phyloP scores from a whole-genome alignment of 2,888 invertebrate genomes.

The Lepidochitona cinerea region DNA sequence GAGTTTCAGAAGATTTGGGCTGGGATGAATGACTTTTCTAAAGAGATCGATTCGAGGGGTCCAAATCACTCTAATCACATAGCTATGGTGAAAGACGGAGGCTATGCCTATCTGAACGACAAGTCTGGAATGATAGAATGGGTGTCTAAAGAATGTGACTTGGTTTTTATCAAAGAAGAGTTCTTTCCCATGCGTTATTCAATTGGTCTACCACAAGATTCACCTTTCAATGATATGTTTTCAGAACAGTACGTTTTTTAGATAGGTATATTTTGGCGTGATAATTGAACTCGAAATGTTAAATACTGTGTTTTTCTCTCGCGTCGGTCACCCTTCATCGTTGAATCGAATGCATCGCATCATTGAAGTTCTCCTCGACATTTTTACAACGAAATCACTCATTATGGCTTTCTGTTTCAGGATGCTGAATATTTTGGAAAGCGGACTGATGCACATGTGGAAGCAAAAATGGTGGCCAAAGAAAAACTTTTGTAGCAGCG shows the following conservation, averaged over 20 bases:
- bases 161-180: slow-evolving; percentile 49
- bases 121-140: slow-evolving; percentile 44
- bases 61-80: neutral
- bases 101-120: slow-evolving; percentile 45
- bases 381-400: neutral
- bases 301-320: neutral
- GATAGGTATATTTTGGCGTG: neutral
- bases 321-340: too few species aligned
- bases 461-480: slow-evolving; percentile 42
- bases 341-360: too few species aligned
- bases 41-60: neutral
- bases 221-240: slow-evolving; percentile 48
- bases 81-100: slow-evolving; percentile 2
- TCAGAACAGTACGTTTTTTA: slow-evolving; percentile 49
- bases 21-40: neutral
- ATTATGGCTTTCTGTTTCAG: slow-evolving; percentile 23
- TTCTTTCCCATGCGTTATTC: slow-evolving; percentile 54
- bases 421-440: slow-evolving; percentile 38
- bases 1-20: slow-evolving; percentile 5
- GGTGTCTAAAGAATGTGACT: slow-evolving; percentile 46
- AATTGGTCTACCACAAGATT: slow-evolving; percentile 53
- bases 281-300: too few species aligned
- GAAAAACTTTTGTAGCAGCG: slow-evolving; percentile 29
- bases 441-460: slow-evolving; percentile 43
- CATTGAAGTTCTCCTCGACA: too few species aligned